Percentiles rank a stretch among this genome's conserved stretches.
Evolutionary conservation across 2,113 vertebrate genomes (phyloP).

Genomic region (Aegypius monachus): DNA sequence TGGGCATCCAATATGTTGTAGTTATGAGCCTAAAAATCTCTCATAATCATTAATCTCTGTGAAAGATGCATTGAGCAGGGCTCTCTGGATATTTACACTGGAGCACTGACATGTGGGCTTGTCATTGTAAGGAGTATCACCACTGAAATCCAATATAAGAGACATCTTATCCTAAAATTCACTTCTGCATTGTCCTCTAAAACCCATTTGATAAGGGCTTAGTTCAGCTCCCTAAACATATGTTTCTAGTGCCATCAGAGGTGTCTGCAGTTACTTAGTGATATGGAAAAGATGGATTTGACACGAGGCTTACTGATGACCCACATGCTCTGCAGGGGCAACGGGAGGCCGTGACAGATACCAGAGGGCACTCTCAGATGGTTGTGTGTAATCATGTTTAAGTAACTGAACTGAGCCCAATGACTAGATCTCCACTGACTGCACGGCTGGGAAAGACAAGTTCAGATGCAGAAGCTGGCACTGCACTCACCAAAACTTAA

Average conservation of each 20-base stretch:
- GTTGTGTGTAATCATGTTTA: background rate
- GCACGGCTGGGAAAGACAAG: background rate
- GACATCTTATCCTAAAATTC: background rate
- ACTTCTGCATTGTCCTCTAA: background rate
- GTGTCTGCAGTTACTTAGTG: background rate
- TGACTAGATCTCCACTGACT: background rate
- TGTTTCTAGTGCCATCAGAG: background rate
- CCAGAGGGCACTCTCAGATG: background rate
- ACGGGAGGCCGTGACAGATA: fast-evolving
- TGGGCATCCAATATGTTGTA: background rate
- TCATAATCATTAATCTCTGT: background rate
- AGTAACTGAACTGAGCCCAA: background rate
- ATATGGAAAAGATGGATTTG: background rate
- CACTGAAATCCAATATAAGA: background rate
- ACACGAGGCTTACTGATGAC: background rate
- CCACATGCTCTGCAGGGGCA: background rate
- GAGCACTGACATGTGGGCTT: background rate
- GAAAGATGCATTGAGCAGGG: background rate
- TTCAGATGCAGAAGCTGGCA: background rate
- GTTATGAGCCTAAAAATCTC: background rate
- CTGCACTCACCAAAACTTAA: background rate
- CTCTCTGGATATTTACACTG: background rate
- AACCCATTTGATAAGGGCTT: background rate
- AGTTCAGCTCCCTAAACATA: background rate
- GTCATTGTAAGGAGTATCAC: background rate